These are phyloP conservation scores for Pachydiplax longipennis DNA, from an alignment of 2,888 invertebrate species.

Conservation along the genomic window DNA sequence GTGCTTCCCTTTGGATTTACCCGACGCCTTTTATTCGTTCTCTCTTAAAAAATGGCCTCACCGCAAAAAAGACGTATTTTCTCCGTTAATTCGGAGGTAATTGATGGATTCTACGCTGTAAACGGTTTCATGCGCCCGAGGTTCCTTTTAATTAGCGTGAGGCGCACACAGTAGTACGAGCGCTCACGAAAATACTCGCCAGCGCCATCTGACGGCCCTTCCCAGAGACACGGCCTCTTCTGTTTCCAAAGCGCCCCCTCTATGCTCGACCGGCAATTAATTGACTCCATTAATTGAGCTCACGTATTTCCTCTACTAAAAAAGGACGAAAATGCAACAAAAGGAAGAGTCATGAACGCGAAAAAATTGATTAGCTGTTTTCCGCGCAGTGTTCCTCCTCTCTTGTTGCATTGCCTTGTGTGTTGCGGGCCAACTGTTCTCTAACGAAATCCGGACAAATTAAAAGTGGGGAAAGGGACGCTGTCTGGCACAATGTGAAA, in stretches of 20 bases:
- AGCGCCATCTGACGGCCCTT: neutral
- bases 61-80: neutral
- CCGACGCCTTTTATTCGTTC: neutral
- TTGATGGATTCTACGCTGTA: neutral
- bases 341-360: neutral
- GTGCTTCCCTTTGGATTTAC: no score
- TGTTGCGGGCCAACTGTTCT: no score
- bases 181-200: neutral
- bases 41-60: no score
- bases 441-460: no score
- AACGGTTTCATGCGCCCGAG: neutral
- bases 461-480: no score
- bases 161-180: neutral
- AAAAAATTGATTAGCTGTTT: neutral
- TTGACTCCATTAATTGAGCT: constrained; percentile 6
- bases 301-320: neutral
- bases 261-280: neutral
- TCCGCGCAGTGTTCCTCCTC: neutral
- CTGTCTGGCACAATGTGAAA: no score
- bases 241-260: neutral
- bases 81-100: neutral
- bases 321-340: neutral
- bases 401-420: no score
- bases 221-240: neutral
- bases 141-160: neutral